Evolutionary conservation across 2,888 invertebrate species (phyloP).

Genomic region (Drosophila monieri): DNA sequence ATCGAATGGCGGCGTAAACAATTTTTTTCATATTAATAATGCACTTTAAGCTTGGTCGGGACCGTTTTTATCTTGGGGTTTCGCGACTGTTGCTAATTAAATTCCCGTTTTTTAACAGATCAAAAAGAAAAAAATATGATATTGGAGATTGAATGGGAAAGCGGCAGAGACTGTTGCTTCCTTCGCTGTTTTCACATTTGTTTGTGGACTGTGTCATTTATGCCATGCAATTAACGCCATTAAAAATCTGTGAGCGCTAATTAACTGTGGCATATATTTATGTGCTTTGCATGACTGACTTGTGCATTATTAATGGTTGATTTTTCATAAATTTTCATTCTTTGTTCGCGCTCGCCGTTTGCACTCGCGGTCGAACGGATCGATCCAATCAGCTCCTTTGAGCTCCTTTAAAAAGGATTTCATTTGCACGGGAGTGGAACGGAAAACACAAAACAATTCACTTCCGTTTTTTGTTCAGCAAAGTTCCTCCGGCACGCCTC

Average conservation of each 20-base stretch:
- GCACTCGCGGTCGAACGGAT: constrained; percentile 16
- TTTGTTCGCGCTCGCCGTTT: constrained; percentile 7
- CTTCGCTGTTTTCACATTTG: constrained; percentile 12
- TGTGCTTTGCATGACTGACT: constrained; percentile 34
- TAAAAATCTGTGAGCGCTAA: constrained; percentile 65
- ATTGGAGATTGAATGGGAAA: not conserved
- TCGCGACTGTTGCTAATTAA: constrained; percentile 62
- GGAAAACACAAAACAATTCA: constrained; percentile 35
- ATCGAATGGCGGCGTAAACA: not conserved
- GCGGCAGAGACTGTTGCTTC: constrained; percentile 17
- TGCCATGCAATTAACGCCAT: constrained; percentile 68
- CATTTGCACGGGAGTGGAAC: not conserved
- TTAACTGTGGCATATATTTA: constrained; percentile 56
- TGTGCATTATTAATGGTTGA: constrained; percentile 28
- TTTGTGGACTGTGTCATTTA: constrained; percentile 51
- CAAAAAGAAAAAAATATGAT: constrained; percentile 35
- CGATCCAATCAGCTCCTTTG: constrained; percentile 24
- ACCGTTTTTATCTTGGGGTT: constrained; percentile 16
- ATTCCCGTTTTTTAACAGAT: constrained; percentile 48
- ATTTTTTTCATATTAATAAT: constrained; percentile 14
- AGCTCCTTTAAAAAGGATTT: constrained; percentile 4
- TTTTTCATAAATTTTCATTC: constrained; percentile 15
- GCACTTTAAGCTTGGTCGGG: constrained; percentile 37
- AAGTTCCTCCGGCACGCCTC: constrained; percentile 22
- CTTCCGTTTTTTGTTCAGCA: constrained; percentile 31